A percentile compares a stretch with the other conserved stretches of the same genome.
Conservation (phyloP, 1,140 invertebrate species). For the Cotesia vestalis region DNA sequence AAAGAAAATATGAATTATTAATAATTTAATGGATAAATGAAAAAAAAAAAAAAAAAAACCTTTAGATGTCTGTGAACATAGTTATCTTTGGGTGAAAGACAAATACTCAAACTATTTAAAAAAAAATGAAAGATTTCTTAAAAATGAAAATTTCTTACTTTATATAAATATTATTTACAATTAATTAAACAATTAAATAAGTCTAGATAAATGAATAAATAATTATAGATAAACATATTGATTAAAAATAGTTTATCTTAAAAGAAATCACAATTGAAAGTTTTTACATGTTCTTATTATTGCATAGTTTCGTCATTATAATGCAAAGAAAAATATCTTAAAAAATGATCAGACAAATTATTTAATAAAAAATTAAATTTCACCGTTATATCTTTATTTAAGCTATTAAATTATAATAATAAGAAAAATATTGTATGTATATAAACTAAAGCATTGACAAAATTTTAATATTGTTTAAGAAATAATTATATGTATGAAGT, state of each 20-base stretch:
- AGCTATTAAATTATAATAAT: constrained; percentile 51
- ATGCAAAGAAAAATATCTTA: constrained; percentile 45
- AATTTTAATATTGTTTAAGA: constrained; percentile 51
- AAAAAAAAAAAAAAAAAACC: constrained; percentile 30
- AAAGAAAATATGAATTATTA: neutral
- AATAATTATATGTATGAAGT: constrained; percentile 52
- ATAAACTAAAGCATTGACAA: constrained; percentile 40
- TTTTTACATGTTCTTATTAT: constrained; percentile 63
- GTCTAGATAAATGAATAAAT: constrained; percentile 44
- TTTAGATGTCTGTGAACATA: constrained; percentile 33
- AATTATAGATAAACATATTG: constrained; percentile 41
- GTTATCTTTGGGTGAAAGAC: constrained; percentile 46
- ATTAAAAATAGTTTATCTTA: constrained; percentile 43
- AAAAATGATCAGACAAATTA: constrained; percentile 38
- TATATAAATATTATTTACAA: constrained; percentile 53
- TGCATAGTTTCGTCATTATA: constrained; percentile 49
- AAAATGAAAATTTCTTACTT: constrained; percentile 59
- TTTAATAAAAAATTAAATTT: constrained; percentile 44
- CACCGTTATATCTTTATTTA: constrained; percentile 51
- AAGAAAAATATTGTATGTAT: constrained; percentile 57
- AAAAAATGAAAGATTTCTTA: constrained; percentile 22
- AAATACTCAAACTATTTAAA: constrained; percentile 57
- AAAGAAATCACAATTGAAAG: constrained; percentile 55
- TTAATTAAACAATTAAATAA: constrained; percentile 48
- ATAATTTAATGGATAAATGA: no score